Base-by-base conservation (phyloP, 2,888 invertebrate species). In the Operophtera brumata region DNA sequence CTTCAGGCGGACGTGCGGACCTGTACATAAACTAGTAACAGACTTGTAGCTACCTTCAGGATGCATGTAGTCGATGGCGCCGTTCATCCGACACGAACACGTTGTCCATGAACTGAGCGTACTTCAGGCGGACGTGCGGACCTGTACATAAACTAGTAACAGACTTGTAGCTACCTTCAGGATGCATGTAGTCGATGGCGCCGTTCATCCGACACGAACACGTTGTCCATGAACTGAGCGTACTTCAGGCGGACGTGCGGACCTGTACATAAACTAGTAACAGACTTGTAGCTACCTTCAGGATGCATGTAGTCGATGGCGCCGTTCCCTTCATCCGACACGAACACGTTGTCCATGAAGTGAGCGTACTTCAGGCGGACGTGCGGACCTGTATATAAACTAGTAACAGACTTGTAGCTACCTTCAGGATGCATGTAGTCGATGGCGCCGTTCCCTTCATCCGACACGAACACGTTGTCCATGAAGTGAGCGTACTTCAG, bases 121-220 rank as follows among this genome's bases (percentile, higher is more conserved):
- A 95, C 0, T 80, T 75, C 6, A 89, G 58, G 0, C 75, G 79
- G 28, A 94, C 65, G 59, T 82, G 82, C 8, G 93, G 91, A 44
- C 94, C 90, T 87, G 66, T 0, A 53, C 25, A 7, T 36, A 20
- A 20, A 20, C 20, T n/a, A n/a, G n/a, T n/a, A n/a, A n/a, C n/a
- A n/a, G n/a, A n/a, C n/a, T n/a, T n/a, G n/a, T n/a, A n/a, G n/a
- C 53, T 75, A 90, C 94, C 94, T 67, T 92, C 90, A 20, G 92
- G 91, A 54, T 93, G 92, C 6, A 93, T 91, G 61, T 89, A 92
- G 54, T 94, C 93, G 34, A 96, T 94, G 42, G 86, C 81, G 0
- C 93, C 92, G n/a, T 89, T 91, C 91, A 70, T 96, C 95, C 0
- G 93, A 91, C 84, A 94, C 92, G 71, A 92, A 95, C 0, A 96